A percentile compares a stretch with the other conserved stretches of the same genome.
Evolutionary conservation across 53 echinoderm and acorn worm species (phyloP).

Genomic region (Patiria pectinifera): DNA sequence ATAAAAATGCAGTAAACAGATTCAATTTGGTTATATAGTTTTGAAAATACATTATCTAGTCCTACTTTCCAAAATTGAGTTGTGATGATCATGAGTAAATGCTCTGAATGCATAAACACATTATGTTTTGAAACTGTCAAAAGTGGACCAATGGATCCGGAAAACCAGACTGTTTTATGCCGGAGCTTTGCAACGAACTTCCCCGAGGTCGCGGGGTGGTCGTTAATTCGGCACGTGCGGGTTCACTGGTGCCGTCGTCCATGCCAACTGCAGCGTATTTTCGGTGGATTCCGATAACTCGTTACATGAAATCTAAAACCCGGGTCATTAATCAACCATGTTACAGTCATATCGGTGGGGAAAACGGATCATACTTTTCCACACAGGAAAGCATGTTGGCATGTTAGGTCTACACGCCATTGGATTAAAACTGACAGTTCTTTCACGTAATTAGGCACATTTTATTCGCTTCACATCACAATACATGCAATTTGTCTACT

Average conservation of each 20-base stretch:
- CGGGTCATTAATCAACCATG: constrained; percentile 16
- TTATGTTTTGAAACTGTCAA: no score
- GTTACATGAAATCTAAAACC: not conserved
- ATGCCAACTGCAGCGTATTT: not conserved
- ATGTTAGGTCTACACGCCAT: no score
- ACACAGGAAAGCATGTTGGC: no score
- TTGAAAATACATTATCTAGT: not conserved
- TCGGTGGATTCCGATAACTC: not conserved
- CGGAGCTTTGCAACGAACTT: not conserved
- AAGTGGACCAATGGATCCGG: not conserved
- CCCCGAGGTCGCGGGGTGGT: not conserved
- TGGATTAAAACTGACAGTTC: no score
- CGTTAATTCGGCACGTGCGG: not conserved
- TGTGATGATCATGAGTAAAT: not conserved
- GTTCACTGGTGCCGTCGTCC: not conserved
- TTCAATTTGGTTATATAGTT: not conserved
- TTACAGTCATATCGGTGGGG: not conserved
- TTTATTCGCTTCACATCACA: no score
- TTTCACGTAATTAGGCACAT: no score
- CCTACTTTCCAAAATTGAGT: not conserved
- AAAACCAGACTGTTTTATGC: not conserved
- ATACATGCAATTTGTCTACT: no score
- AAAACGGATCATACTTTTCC: not conserved
- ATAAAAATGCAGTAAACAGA: no score
- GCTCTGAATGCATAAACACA: not conserved